Base-by-base conservation (phyloP, 2,888 invertebrate genomes). In the Leucoptera coffeella region DNA sequence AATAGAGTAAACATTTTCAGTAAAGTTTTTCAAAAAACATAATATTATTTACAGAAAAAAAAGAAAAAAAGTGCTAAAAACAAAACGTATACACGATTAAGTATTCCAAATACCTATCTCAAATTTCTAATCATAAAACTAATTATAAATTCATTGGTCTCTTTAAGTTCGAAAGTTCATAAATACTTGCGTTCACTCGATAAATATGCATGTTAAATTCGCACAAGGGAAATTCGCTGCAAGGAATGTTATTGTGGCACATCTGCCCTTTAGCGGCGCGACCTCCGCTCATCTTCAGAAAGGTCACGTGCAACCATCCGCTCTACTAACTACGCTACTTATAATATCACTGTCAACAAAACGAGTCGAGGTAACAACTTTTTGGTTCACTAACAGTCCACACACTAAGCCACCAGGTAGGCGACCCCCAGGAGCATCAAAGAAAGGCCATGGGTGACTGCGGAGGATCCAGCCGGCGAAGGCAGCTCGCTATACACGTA, bases 401-500 rank as follows among this genome's bases (percentile, higher is more conserved):
- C n/a, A n/a, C n/a, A 50, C 55, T 65, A 69, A 45, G 54, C 65
- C 31, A 67, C 45, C 36, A 67, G 39, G 37, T 53, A 56, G 15
- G 64, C 61, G 15, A 64, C 33, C 29, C 47, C 50, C 21, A 64
- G 37, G 33, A 60, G 36, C 36, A 49, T 32, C 36, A 64, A 30
- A 12, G 62, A 58, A 9, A 46, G 43, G 4, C 44, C 47, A 3
- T 58, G 35, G 14, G 50, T 41, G n/a, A 51, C 56, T n/a, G 51
- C 49, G 12, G 44, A 51, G 10, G 48, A 42, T 22, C 35, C 40
- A 27, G 29, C 25, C 9, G 36, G 29, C 7, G 37, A 26, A 7
- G 47, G 39, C 36, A 59, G 24, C 27, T 64, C 65, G 19, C 52
- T 65, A 38, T 74, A 78, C 35, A 82, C 67, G 52, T 85, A 85